Evolutionary conservation across 2,113 vertebrate species (phyloP).

Genomic region (Naja naja): DNA sequence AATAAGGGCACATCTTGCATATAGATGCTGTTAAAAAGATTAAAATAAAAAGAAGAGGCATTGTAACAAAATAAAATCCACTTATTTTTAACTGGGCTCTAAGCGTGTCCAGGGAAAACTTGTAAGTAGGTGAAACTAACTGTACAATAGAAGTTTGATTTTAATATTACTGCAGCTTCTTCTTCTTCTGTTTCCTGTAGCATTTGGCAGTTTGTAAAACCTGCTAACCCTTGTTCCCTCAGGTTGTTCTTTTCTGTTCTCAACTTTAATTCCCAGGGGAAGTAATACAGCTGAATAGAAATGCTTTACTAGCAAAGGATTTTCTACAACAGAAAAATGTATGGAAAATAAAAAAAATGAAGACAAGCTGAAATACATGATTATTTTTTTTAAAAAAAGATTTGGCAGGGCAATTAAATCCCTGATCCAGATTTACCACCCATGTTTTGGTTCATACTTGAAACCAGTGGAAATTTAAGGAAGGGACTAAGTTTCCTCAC

Average conservation of each 20-base stretch:
- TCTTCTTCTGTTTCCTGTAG: neutral
- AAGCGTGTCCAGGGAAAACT: neutral
- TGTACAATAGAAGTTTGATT: neutral
- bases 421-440: neutral
- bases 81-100: neutral
- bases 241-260: conserved; percentile 10
- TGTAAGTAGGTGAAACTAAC: neutral
- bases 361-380: neutral
- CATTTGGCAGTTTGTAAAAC: conserved; percentile 25
- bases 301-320: neutral
- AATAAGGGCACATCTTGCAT: neutral
- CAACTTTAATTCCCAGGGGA: conserved; percentile 7
- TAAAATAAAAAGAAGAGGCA: neutral
- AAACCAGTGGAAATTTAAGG: neutral
- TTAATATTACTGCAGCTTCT: neutral
- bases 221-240: neutral
- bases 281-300: conserved; percentile 7
- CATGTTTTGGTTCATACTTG: conserved; percentile 6
- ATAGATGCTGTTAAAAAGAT: neutral
- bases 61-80: neutral
- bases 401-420: neutral
- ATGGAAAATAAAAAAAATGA: neutral
- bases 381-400: neutral
- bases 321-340: neutral
- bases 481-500: neutral